Evolutionary conservation across 1,140 invertebrate species (phyloP), one percentile per base, ranked within the genome.

Genomic region (Sitobion miscanthi): DNA sequence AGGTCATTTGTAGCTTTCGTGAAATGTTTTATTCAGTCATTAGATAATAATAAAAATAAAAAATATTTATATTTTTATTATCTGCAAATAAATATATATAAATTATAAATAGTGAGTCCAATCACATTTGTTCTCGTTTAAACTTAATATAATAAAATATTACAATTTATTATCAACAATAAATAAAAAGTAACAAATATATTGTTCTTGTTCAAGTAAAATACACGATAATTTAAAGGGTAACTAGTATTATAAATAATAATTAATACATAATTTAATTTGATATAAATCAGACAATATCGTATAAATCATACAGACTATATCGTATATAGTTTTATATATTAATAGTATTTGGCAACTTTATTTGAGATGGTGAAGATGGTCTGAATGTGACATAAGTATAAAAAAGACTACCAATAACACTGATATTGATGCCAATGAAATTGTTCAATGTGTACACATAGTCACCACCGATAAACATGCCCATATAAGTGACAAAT

Each of bases 381-480:
- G 94, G 94, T 90, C 96, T 96, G 95, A 98, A 98, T 14, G 97
- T 98, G 2, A 98, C 97, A 95, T 97, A 97, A 7, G 97, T 97
- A 94, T 98, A 98, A 47, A 98, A 95, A 83, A 98, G 95, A 95
- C 97, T 98, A 85, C 97, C 98, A 83, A 97, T 93, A n/a, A 98
- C 97, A 95, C 97, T 98, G 94, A 99, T 97, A 95, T 99, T 99
- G 49, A 99, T 96, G 23, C 99, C 99, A 94, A 99, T 96, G 96
- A 99, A 99, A 95, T 99, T 99, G 45, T 98, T 95, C 96, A 97
- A 97, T 7, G 97, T 97, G 95, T 99, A 99, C 88, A 99, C 97
- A 95, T 99, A 99, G 95, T 99, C 99, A 25, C 99, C 99, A 86
- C 99, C 99, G 93, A 99, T 98, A 47, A 99, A 96, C 98, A 99